These are phyloP conservation scores for Gavia stellata DNA, from an alignment of 2,113 vertebrate species.

Conservation along the genomic window DNA sequence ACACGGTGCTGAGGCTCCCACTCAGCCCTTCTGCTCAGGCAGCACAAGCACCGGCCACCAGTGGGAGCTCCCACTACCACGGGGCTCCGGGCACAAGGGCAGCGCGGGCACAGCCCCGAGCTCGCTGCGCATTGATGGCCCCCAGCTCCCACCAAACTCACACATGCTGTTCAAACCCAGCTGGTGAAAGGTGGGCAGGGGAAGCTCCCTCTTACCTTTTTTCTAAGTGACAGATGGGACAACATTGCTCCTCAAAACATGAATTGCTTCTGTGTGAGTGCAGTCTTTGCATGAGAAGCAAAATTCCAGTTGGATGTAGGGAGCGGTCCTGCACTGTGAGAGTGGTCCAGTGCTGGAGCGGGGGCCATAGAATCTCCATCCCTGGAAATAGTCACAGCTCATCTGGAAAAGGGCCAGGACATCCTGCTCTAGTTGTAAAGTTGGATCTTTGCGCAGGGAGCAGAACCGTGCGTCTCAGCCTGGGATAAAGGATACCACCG, in stretches of 20 bases:
- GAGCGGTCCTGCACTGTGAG: not conserved
- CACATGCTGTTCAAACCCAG: not conserved
- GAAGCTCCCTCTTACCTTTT: not conserved
- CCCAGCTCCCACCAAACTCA: not conserved
- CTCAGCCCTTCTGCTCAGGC: fast-evolving
- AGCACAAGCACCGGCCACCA: not conserved
- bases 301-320: not conserved
- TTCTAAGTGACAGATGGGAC: not conserved
- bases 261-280: not conserved
- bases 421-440: not conserved
- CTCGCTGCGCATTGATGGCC: fast-evolving
- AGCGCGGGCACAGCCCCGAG: fast-evolving
- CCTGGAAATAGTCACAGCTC: not conserved
- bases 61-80: not conserved
- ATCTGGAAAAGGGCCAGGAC: not conserved
- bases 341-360: not conserved
- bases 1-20: not conserved
- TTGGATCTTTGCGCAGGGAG: not conserved
- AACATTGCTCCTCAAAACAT: not conserved
- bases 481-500: not conserved
- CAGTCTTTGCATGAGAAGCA: not conserved
- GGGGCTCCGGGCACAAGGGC: not conserved
- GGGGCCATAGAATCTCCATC: not conserved
- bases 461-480: not conserved
- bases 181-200: not conserved